A percentile compares a stretch with the other conserved stretches of the same genome.
Evolutionary conservation across 2,888 invertebrate species (phyloP).

Genomic region (Acanthoscelides obtectus): DNA sequence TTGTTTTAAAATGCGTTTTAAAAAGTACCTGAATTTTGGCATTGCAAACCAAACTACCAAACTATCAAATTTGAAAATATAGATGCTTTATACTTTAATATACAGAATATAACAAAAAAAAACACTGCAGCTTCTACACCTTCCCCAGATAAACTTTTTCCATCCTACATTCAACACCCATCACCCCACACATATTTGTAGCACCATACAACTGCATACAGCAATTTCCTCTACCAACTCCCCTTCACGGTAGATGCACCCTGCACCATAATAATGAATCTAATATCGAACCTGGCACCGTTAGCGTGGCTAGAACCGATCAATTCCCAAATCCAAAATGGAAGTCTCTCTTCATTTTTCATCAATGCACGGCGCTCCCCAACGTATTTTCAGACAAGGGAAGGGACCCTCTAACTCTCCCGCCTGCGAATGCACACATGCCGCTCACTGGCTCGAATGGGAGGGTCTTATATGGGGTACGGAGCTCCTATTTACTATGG

Average conservation of each 20-base stretch:
- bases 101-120: too few relatives aligned
- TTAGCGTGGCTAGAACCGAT: not conserved
- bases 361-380: not conserved
- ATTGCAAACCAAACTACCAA: too few relatives aligned
- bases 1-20: too few relatives aligned
- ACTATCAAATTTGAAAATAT: too few relatives aligned
- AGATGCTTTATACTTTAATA: too few relatives aligned
- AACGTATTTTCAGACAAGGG: not conserved
- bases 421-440: not conserved
- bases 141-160: not conserved
- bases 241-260: not conserved
- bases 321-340: not conserved
- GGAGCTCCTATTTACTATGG: not conserved
- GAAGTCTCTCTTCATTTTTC: not conserved
- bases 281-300: not conserved
- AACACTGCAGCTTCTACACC: not conserved
- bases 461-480: not conserved
- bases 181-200: not conserved
- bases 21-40: too few relatives aligned
- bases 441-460: not conserved
- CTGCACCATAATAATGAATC: not conserved
- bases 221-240: not conserved
- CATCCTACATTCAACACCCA: not conserved
- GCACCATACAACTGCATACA: not conserved
- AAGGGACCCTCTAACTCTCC: not conserved